Conservation (phyloP, 2,888 invertebrate genomes). For the Acheta domesticus region DNA sequence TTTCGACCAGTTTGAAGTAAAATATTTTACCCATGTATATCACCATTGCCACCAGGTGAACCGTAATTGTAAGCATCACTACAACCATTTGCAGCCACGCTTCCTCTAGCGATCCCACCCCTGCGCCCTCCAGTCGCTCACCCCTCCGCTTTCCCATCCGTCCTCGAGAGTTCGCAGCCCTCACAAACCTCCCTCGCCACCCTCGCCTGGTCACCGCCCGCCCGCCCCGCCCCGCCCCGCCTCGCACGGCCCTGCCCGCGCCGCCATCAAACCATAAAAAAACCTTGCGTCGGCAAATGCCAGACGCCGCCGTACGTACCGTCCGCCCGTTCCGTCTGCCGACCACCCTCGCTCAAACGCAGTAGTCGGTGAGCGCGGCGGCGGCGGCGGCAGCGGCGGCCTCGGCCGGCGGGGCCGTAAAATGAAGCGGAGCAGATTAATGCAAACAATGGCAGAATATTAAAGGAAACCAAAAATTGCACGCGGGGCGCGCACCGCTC, state of each 20-base stretch:
- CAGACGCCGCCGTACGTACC: neutral
- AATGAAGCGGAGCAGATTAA: conserved; percentile 9
- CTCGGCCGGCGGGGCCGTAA: neutral
- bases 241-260: neutral
- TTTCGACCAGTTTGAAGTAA: too few species aligned
- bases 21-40: too few species aligned
- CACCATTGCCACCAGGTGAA: too few species aligned
- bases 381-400: neutral
- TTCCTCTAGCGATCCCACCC: too few species aligned
- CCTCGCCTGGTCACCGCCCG: neutral
- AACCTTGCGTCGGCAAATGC: neutral
- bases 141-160: too few species aligned
- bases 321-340: neutral
- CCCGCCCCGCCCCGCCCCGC: neutral
- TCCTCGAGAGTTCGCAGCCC: too few species aligned
- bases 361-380: neutral
- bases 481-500: neutral
- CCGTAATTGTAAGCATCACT: too few species aligned
- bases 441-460: conserved; percentile 9
- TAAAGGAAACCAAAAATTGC: conserved; percentile 18
- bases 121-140: too few species aligned
- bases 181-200: too few species aligned
- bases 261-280: neutral
- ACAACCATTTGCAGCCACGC: too few species aligned
- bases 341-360: neutral